A percentile compares a stretch with the other conserved stretches of the same genome.
Evolutionary conservation across 2,888 invertebrate species (phyloP).

Genomic region (Torymus aiolomorphi): DNA sequence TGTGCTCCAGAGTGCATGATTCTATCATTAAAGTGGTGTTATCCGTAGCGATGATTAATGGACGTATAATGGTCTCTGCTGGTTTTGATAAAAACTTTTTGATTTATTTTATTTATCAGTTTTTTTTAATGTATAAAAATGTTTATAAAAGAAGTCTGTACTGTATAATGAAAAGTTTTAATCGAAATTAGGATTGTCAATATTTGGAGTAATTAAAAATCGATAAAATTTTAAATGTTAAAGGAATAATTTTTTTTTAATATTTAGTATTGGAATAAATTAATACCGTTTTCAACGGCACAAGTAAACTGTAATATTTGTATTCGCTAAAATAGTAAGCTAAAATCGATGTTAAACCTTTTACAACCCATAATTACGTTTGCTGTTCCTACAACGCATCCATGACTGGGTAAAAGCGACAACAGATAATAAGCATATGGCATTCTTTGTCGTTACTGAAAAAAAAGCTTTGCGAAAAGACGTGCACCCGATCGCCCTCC

Average conservation of each 20-base stretch:
- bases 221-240: no score
- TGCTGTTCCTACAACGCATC: not conserved
- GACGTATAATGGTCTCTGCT: no score
- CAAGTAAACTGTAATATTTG: not conserved
- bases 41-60: conserved; percentile 29
- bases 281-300: not conserved
- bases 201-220: no score
- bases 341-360: not conserved
- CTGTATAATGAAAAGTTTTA: no score
- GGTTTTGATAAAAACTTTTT: no score
- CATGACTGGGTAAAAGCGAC: conserved; percentile 42
- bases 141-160: no score
- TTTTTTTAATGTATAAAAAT: no score
- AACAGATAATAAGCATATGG: conserved; percentile 49
- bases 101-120: no score
- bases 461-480: conserved; percentile 44
- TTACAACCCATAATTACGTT: conserved; percentile 32
- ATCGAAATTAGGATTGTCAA: no score
- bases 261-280: no score
- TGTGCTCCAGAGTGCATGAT: conserved; percentile 23
- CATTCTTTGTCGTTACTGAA: conserved; percentile 11
- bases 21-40: conserved; percentile 20
- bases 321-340: not conserved
- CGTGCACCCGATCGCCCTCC: not conserved
- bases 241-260: no score